Evolutionary conservation across 1,140 invertebrate genomes (phyloP), one percentile per base, ranked within the genome.

Genomic region (Drosophila chauvacae): DNA sequence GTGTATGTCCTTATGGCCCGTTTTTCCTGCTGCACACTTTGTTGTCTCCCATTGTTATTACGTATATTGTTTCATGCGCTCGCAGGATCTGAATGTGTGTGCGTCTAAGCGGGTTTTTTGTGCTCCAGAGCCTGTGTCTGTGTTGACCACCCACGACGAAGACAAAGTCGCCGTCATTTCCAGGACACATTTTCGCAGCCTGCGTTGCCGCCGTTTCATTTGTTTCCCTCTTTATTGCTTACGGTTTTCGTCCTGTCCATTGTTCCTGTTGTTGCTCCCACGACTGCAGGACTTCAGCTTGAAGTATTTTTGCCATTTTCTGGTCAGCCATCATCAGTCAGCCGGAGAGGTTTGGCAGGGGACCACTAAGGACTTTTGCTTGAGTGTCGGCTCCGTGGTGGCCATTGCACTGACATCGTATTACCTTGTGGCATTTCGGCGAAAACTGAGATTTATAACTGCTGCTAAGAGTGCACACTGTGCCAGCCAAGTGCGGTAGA

Each of bases 241-340:
- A 77, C 69, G 71, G 68, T 68, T 71, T 85, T 64, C 42, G 44
- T 51, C 51, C 42, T 76, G 30, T 28, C 18, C 55, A 62, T 68
- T 72, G 79, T 55, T 56, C 61, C 62, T 55, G 45, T 39, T 63
- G 50, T 23, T 72, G 58, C 28, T 63, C 20, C 28, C 28, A 56
- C 56, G 56, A 42, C 45, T 63, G 51, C 65, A 80, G 83, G 72
- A 87, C 69, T 82, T 88, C 48, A 62, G 75, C 84, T 77, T 87
- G 76, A 87, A 87, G 84, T 83, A 83, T 88, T 77, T 88, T 77
- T 70, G 84, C 80, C 84, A 83, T 87, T 87, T 88, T 63, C 77
- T 88, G 80, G 80, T 84, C 81, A 84, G 56, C 73, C 77, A 77
- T 73, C 74, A 81, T 68, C 80, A 60, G 64, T 88, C 77, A 74